Base-by-base conservation (phyloP, 1,140 invertebrate genomes). In the Panulirus ornatus region DNA sequence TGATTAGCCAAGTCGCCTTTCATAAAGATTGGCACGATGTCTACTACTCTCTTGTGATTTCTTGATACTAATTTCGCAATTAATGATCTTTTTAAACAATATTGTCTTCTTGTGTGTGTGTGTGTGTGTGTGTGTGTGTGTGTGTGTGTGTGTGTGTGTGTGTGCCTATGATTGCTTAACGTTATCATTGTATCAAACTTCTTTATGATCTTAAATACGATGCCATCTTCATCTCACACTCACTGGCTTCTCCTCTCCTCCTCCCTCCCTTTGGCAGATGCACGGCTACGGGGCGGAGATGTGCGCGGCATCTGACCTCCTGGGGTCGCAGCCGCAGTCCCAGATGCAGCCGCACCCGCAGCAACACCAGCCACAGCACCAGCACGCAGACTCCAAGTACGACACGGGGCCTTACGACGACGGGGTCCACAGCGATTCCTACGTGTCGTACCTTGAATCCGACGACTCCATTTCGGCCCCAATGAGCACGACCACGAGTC, bases 371-470 rank as follows among this genome's bases (percentile, higher is more conserved):
- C 85, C 30, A 16, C 76, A 54, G 0, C 71, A 87, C 30, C 71
- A 58, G 30, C 84, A 88, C 40, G 38, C 51, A 11, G 90, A 90
- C 36, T 75, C 88, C 51, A 91, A 92, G 71, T 90, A 91, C 58
- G 92, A 91, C 87, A 63, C 73, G 14, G 90, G 84, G 42, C 87
- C 90, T 22, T 92, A 85, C 79, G 88, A 91, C 79, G 88, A 91
- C 66, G 63, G 47, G 14, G 91, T 84, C 0, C 91, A 92, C 79
- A 92, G 89, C 79, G 91, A 92, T 58, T 91, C 88, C 81, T 92
- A 92, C 84, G 91, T 92, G 71, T 92, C 92, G n/a, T 91, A 92
- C 81, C 73, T 92, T n/a, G 91, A 92, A 70, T 85, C 78, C 19
- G 92, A 92, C 83, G 92, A 92, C 90, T 88, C 90, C 30, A 91